phyloP scores from a whole-genome alignment of 2,888 invertebrate species.

The Trilocha varians region DNA sequence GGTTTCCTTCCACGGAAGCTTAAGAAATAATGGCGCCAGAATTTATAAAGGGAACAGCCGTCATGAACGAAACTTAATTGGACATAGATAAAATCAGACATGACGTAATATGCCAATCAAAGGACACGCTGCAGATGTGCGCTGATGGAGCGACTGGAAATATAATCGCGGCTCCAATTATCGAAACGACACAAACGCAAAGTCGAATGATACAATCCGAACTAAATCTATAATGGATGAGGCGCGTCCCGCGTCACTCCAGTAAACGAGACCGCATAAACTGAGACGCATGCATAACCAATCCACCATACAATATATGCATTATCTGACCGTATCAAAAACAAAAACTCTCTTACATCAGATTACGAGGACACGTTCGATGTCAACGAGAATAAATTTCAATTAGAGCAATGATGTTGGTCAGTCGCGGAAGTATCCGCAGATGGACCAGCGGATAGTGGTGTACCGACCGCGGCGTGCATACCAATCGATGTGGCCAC shows the following conservation, averaged over 20 bases:
- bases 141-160: constrained; percentile 51
- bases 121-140: constrained; percentile 56
- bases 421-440: constrained; percentile 51
- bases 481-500: constrained; percentile 41
- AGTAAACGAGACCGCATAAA: constrained; percentile 64
- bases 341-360: background rate
- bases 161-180: constrained; percentile 56
- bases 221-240: constrained; percentile 71
- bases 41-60: constrained; percentile 10
- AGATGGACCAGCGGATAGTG: constrained; percentile 44
- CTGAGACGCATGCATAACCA: constrained; percentile 50
- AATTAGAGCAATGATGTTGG: constrained; percentile 61
- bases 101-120: constrained; percentile 60
- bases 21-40: constrained; percentile 1
- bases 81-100: constrained; percentile 41
- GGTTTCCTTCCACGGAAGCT: no score
- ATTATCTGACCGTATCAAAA: background rate
- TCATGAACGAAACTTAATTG: constrained; percentile 33
- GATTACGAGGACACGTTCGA: background rate
- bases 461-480: constrained; percentile 33
- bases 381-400: constrained; percentile 35
- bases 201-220: constrained; percentile 49
- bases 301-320: constrained; percentile 18
- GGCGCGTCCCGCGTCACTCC: constrained; percentile 60
- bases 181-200: constrained; percentile 63